Percentiles rank a stretch among this genome's conserved stretches.
Conservation (phyloP, 1,140 invertebrate genomes). For the Bombus polaris region DNA sequence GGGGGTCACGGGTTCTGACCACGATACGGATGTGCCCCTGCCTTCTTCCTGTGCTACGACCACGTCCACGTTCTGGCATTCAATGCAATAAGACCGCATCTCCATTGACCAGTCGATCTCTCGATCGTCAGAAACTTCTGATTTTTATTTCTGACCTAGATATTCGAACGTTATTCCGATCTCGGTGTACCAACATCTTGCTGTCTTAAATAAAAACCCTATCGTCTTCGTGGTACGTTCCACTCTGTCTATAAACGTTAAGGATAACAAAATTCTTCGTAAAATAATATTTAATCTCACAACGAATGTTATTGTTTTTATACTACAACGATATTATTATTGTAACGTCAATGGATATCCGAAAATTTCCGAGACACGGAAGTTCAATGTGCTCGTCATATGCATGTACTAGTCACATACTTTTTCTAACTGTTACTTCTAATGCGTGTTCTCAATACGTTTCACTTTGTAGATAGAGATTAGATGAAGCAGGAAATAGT, state of each 20-base stretch:
- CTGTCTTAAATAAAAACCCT: too few species aligned
- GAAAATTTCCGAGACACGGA: neutral
- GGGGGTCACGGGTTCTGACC: constrained; percentile 82
- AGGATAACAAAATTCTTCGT: neutral
- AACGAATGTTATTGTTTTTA: neutral
- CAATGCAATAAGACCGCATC: constrained; percentile 77
- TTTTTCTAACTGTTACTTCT: neutral
- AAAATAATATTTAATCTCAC: neutral
- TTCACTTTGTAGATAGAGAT: too few species aligned
- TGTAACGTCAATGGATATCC: neutral
- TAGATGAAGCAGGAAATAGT: neutral
- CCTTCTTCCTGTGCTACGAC: constrained; percentile 82
- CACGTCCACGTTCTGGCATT: constrained; percentile 77
- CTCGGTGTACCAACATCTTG: too few species aligned
- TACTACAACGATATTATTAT: neutral
- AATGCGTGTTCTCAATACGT: too few species aligned
- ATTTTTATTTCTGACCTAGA: constrained; percentile 28
- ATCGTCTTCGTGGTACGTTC: neutral
- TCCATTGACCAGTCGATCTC: constrained; percentile 72
- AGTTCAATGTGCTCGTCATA: neutral
- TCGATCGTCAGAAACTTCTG: constrained; percentile 64
- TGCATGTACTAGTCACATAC: neutral
- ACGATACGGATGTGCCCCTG: constrained; percentile 84
- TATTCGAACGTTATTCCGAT: too few species aligned
- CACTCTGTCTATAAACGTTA: neutral